Evolutionary conservation across 2,888 invertebrate species (phyloP), one percentile per base, ranked within the genome.

Genomic region (Malachius bipustulatus): DNA sequence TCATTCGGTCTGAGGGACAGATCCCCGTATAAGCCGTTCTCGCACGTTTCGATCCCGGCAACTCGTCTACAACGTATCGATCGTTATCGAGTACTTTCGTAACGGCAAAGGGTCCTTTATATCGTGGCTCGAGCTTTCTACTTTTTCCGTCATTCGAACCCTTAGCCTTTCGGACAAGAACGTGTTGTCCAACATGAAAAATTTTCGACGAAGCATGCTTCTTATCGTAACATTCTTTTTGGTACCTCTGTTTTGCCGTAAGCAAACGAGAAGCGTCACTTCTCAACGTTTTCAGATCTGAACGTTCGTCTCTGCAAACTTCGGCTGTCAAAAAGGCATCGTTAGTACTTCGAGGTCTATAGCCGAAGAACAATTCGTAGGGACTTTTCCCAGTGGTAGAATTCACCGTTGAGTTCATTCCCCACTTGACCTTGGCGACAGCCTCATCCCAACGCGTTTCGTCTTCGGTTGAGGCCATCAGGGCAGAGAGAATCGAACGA

Each of bases 351-450:
- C 45, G 26, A 14, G 49, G 47, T 3, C 36, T 15, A 30, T 44
- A 51, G 4, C 51, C 51, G 12, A 50, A 40, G 12, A 51, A 40
- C 26, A 49, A 10, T 35, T 47, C 45, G 30, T 47, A 39, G 3
- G 47, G 45, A 14, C 28, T 37, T 30, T 47, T 49, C 4, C 42
- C 45, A 3, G 47, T 44, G 3, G 43, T 36, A 10, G 38, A 39
- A 43, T 43, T 45, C 16, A 43, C 32, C 6, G 45, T 44, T 3
- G 41, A 36, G 38, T 50, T 46, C 29, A 47, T 39, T 32, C 44
- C 44, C 41, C 43, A 50, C 24, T 26, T 30, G 3, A 47, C 42
- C 10, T 50, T 15, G 4, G 47, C 47, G 13, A 51, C 50, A 1
- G 51, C 42, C 2, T n/a, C n/a, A n/a, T n/a, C n/a, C n/a, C n/a